Conservation (phyloP, 2,797 vertebrate species). For the Pipistrellus kuhlii region DNA sequence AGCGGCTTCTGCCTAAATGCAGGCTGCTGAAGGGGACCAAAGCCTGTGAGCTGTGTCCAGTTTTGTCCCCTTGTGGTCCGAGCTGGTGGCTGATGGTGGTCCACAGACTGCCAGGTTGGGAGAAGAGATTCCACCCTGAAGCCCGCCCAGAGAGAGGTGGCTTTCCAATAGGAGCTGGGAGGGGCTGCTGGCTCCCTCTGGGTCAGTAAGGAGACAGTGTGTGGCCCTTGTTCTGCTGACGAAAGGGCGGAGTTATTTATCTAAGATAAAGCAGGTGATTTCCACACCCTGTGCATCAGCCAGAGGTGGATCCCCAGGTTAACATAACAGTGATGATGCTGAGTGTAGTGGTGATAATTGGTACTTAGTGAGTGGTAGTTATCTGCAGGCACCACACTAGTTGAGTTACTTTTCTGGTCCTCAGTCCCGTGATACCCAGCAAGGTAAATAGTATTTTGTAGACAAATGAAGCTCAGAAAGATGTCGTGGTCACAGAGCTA, state of each 20-base stretch:
- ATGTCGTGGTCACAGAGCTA: not conserved
- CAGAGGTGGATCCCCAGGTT: slow-evolving; percentile 17
- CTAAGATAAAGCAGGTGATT: slow-evolving; percentile 1
- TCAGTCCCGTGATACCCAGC: not conserved
- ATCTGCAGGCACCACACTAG: not conserved
- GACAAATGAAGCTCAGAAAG: not conserved
- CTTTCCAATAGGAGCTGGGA: not conserved
- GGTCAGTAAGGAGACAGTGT: not conserved
- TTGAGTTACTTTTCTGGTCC: not conserved
- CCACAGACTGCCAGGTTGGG: not conserved
- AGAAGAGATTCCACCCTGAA: not conserved
- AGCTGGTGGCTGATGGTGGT: not conserved
- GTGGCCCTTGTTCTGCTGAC: slow-evolving; percentile 26
- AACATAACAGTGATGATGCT: not conserved
- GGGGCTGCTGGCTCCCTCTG: not conserved
- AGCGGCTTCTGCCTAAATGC: not conserved
- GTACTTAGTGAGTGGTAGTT: not conserved
- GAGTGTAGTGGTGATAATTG: not conserved
- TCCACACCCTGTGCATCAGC: slow-evolving; percentile 39
- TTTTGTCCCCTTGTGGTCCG: slow-evolving; percentile 6
- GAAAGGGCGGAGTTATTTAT: slow-evolving; percentile 2
- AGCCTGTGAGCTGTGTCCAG: not conserved
- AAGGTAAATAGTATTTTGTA: slow-evolving; percentile 53
- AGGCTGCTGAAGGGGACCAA: not conserved
- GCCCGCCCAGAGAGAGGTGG: not conserved